Base-by-base conservation (phyloP, 2,888 invertebrate species). In the Tipula helvola region DNA sequence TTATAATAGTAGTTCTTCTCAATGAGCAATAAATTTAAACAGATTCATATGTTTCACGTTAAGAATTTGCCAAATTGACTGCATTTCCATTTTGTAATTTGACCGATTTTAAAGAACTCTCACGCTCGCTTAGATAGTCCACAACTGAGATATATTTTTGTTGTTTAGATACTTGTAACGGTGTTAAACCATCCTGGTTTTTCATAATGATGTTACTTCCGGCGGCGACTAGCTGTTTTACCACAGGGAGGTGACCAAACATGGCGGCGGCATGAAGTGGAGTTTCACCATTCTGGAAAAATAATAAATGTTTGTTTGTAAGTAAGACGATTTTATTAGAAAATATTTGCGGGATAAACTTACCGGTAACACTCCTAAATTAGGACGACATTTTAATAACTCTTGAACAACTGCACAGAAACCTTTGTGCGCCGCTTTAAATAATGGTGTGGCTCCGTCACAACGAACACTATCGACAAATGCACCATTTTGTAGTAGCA, bases 371-470 rank as follows among this genome's bases (percentile, higher is more conserved):
- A 97, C 89, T 57, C 95, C 96, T 42, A 97, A 93, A 89, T 95
- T 95, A 10, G 98, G 97, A 87, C 95, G 95, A 90, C 95, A 95
- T 89, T 95, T 95, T 87, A 98, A 93, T 88, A 98, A 92, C 90
- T 97, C 97, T 0, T 94, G 94, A 0, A 97, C 96, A 2, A 98
- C 98, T 10, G 96, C 96, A 2, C 95, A 93, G 91, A 97, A 97
- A 0, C 98, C 98, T 92, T 98, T 98, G 91, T 98, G 98, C 47
- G 97, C 95, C 47, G 98, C 98, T 91, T 98, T 98, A 92, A 98
- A 98, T 88, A 98, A 92, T 1, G 98, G 96, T 0, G 98, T 98
- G 52, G 98, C 98, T 83, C 98, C 98, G 92, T 98, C 97, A 92
- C 96, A 96, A 91, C 97, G 93, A 39, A 95, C 93, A 3, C 95